Evolutionary conservation across 2,888 invertebrate species (phyloP), one percentile per base, ranked within the genome.

Genomic region (Danaus chrysippus): DNA sequence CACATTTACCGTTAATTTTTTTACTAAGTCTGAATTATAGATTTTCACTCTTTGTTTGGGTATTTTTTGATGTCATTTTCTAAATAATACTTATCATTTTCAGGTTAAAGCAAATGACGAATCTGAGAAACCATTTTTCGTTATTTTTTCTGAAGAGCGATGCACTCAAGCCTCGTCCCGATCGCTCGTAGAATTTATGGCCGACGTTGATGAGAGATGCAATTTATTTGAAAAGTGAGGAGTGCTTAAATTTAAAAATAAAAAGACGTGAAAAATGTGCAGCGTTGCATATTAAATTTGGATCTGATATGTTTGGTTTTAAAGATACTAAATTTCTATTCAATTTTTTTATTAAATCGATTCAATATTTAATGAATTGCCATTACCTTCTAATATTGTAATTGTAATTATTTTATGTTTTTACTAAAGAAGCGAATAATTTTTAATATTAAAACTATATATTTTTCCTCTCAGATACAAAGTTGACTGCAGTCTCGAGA

Each of bases 101-200:
- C 46, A 46, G 46, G 46, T 46, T 46, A 13, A 46, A 15, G 15
- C 46, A 15, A 46, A n/a, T n/a, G 13, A 46, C 15, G 46, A 2
- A n/a, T 72, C 81, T 11, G 91, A 92, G 58, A 91, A 86, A 65
- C 78, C 90, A 6, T 92, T 91, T 69, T 93, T 93, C 64, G 92
- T 93, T 72, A 79, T 86, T 57, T 93, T 92, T 73, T 89, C 92
- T 3, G 84, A 90, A 54, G 88, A 92, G 53, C 82, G 90, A 0
- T 93, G 93, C 72, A 92, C 92, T 56, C 86, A 92, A 59, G 82
- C 91, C 8, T 91, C 93, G 1, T 92, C 94, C 0, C 87, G 86
- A 56, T 84, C 88, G 0, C 81, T 95, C 0, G 89, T 94, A 68
- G 81, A 93, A 64, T 94, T 93, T 74, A 95, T 95, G 94, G 91